Conservation (phyloP, 2,797 vertebrate species). For the Spheniscus humboldti region DNA sequence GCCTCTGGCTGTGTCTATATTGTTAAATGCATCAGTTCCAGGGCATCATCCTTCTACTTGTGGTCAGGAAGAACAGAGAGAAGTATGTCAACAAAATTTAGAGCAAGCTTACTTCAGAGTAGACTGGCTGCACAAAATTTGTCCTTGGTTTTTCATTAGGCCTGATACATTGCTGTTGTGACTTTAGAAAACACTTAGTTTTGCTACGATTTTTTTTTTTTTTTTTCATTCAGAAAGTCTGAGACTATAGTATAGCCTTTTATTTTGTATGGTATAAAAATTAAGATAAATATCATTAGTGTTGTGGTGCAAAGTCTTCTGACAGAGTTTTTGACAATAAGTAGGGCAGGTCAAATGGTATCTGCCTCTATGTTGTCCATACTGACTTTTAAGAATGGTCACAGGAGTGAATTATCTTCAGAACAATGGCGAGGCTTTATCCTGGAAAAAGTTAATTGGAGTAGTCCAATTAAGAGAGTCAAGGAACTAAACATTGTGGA, state of each 20-base stretch:
- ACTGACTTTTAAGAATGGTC: neutral
- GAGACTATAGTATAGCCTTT: neutral
- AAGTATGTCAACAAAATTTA: neutral
- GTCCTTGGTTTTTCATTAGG: neutral
- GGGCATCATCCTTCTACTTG: neutral
- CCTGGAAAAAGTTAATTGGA: neutral
- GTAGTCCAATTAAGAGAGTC: neutral
- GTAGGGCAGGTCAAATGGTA: neutral
- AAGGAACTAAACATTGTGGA: neutral
- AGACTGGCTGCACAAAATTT: neutral
- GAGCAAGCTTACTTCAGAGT: neutral
- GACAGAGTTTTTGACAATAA: neutral
- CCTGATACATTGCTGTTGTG: neutral
- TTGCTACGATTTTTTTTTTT: neutral
- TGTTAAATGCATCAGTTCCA: neutral
- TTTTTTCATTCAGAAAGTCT: neutral
- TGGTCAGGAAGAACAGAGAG: neutral
- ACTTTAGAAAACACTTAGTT: neutral
- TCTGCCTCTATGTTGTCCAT: neutral
- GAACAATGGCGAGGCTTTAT: accelerated
- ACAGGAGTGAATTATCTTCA: neutral
- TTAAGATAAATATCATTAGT: neutral
- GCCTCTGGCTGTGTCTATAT: neutral
- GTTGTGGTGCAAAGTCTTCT: neutral
- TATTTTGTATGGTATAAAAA: neutral